A percentile compares a stretch with the other conserved stretches of the same genome.
These are phyloP conservation scores for Sebastolobus altivelis DNA, from an alignment of 2,797 vertebrate species.

Conservation along the genomic window DNA sequence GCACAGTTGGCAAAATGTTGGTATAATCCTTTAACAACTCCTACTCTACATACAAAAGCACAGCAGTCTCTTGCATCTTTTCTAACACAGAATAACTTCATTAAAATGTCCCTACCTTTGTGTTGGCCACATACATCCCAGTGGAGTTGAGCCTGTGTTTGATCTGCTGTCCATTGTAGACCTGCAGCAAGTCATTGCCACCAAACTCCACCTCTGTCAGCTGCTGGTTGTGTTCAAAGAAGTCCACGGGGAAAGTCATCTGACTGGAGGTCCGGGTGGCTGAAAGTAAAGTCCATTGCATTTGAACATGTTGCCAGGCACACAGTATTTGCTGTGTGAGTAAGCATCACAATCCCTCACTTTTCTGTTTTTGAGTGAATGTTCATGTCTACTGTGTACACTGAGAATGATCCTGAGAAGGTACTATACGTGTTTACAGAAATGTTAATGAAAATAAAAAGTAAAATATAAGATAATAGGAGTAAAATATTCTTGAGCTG, in stretches of 20 bases:
- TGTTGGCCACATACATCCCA: slow-evolving; percentile 99
- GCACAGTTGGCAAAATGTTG: background rate
- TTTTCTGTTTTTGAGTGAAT: background rate
- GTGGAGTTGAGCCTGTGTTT: slow-evolving; percentile 98
- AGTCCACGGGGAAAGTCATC: slow-evolving; percentile 98
- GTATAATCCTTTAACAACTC: background rate
- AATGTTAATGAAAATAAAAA: background rate
- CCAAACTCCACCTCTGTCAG: slow-evolving; percentile 98
- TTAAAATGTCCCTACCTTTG: slow-evolving; percentile 88
- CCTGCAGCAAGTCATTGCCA: slow-evolving; percentile 96
- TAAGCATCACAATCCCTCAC: background rate
- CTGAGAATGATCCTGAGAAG: background rate
- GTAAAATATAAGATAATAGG: no score
- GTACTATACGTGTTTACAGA: background rate
- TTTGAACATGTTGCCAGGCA: background rate
- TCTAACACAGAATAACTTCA: background rate
- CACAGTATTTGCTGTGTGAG: background rate
- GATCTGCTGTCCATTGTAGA: slow-evolving; percentile 99
- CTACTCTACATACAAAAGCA: background rate
- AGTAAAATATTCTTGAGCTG: background rate
- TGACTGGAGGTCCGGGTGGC: slow-evolving; percentile 96
- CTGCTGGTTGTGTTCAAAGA: slow-evolving; percentile 99
- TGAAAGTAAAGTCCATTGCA: slow-evolving; percentile 65
- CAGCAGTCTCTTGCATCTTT: background rate
- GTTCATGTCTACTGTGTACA: no score